These are phyloP conservation scores for Haliclystus octoradiatus DNA, from an alignment of 30 jellyfish, hydroid and myxozoan genomes.

Conservation along the genomic window DNA sequence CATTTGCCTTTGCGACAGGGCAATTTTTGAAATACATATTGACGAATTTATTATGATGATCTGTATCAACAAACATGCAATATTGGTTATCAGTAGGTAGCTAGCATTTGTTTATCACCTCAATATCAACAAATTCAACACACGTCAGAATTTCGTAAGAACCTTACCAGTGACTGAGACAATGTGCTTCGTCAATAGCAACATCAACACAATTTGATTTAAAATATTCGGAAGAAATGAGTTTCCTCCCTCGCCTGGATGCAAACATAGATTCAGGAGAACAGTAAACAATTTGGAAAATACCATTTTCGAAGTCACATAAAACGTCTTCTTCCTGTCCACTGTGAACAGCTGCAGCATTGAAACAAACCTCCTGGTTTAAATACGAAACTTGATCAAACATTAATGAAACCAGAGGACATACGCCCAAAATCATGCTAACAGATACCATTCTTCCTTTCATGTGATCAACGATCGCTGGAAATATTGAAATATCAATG, in stretches of 20 bases:
- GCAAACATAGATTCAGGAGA: constrained; percentile 28
- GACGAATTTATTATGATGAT: no score
- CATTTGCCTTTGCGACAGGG: no score
- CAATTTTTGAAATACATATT: no score
- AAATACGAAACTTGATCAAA: constrained; percentile 10
- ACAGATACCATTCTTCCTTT: background rate
- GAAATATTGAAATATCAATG: constrained; percentile 20
- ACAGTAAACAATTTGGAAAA: no score
- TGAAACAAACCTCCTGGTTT: constrained; percentile 1
- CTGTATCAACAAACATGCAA: no score
- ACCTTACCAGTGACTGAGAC: constrained; percentile 18
- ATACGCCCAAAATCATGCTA: background rate
- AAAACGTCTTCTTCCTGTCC: no score
- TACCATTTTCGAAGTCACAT: no score
- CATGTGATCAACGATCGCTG: constrained; percentile 2
- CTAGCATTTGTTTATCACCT: no score
- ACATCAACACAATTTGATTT: constrained; percentile 3
- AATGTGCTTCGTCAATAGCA: constrained; percentile 25
- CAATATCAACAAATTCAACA: no score
- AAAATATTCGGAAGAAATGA: constrained; percentile 9
- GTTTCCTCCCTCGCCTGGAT: constrained; percentile 16
- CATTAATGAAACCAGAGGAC: constrained; percentile 12
- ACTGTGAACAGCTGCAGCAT: constrained; percentile 12
- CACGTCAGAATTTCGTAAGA: no score
- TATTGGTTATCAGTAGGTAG: no score